phyloP scores from a whole-genome alignment of 2,888 invertebrate genomes.

The Amorpha juglandis region DNA sequence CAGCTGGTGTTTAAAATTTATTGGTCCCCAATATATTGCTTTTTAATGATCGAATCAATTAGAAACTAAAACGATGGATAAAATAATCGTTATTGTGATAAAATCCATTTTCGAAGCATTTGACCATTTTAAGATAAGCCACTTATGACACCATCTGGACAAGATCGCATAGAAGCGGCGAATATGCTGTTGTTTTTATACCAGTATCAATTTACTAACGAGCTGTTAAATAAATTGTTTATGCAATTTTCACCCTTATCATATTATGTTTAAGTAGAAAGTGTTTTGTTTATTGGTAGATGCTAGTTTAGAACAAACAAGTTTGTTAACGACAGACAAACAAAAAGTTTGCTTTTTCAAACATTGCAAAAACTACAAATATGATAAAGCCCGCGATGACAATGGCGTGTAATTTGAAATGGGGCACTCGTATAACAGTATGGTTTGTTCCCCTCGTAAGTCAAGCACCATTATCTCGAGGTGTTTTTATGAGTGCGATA shows the following conservation, averaged over 20 bases:
- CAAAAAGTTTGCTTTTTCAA: constrained; percentile 64
- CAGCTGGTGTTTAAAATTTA: constrained; percentile 41
- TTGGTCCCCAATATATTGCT: constrained; percentile 49
- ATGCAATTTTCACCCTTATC: neutral
- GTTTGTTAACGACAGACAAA: constrained; percentile 57
- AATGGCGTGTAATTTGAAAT: constrained; percentile 61
- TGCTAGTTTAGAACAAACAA: constrained; percentile 41
- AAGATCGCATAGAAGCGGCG: neutral
- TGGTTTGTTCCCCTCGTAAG: constrained; percentile 18
- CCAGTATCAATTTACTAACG: constrained; percentile 17
- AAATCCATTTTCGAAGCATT: constrained; percentile 48
- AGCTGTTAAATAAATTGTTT: neutral
- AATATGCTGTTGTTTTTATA: constrained; percentile 12
- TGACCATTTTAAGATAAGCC: constrained; percentile 31
- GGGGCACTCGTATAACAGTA: constrained; percentile 56
- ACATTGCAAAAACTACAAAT: constrained; percentile 56
- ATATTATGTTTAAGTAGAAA: neutral
- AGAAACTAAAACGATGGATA: constrained; percentile 38
- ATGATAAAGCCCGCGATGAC: constrained; percentile 53
- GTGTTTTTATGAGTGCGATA: constrained; percentile 16
- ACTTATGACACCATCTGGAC: constrained; percentile 18
- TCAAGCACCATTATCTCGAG: constrained; percentile 1
- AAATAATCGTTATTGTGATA: constrained; percentile 54
- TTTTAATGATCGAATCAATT: constrained; percentile 59
- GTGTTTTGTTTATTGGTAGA: neutral